phyloP scores from a whole-genome alignment of 2,888 invertebrate species.

The Gymnosoma rotundatum region DNA sequence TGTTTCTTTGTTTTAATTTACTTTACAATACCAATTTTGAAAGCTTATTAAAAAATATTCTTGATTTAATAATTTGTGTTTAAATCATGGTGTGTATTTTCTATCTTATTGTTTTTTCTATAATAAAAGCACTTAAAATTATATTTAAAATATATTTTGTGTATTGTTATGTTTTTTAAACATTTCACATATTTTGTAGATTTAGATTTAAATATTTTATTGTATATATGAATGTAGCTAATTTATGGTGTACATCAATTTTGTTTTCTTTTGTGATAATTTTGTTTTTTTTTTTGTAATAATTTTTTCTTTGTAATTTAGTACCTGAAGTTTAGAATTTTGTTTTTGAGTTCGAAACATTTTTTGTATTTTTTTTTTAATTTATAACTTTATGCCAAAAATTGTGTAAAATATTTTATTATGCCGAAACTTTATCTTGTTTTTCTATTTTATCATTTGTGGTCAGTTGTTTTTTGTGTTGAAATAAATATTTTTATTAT shows the following conservation, averaged over 20 bases:
- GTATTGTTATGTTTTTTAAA: conserved; percentile 59
- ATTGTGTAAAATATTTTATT: background rate
- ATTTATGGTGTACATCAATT: conserved; percentile 35
- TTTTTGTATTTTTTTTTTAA: conserved; percentile 71
- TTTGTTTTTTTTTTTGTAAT: conserved; percentile 23
- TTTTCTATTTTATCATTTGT: conserved; percentile 23
- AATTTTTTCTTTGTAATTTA: conserved; percentile 71
- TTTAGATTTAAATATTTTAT: conserved; percentile 59
- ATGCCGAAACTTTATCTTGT: conserved; percentile 45
- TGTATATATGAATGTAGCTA: conserved; percentile 38
- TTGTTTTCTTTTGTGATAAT: conserved; percentile 5
- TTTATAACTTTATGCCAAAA: conserved; percentile 59
- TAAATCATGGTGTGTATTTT: background rate
- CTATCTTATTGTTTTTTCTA: conserved; percentile 36
- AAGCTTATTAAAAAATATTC: conserved; percentile 63
- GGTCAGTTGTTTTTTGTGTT: conserved; percentile 45
- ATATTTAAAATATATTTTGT: conserved; percentile 66
- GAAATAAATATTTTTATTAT: conserved; percentile 13
- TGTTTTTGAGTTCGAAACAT: conserved; percentile 82
- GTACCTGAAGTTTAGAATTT: conserved; percentile 82
- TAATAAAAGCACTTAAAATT: conserved; percentile 70
- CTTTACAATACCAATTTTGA: conserved; percentile 48
- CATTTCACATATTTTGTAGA: conserved; percentile 67
- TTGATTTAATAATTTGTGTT: conserved; percentile 30
- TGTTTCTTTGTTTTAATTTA: conserved; percentile 37